A percentile compares a stretch with the other conserved stretches of the same genome.
These are phyloP conservation scores for Xanthia icteritia DNA, from an alignment of 2,888 invertebrate genomes.

Conservation along the genomic window DNA sequence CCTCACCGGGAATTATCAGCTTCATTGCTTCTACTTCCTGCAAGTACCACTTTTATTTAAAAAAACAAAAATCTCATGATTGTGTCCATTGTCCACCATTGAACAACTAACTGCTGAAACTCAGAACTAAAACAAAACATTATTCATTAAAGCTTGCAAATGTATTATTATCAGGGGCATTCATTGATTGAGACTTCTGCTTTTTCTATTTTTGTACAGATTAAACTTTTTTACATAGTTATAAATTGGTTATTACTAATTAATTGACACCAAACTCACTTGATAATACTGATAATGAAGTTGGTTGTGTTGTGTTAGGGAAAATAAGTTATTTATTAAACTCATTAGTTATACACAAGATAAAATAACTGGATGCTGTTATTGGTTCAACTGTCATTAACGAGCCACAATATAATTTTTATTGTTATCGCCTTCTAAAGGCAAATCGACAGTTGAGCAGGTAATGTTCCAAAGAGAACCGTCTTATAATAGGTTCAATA, in stretches of 20 bases:
- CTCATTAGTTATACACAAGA: background rate
- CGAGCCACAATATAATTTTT: too few species aligned
- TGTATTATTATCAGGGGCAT: background rate
- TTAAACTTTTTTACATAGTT: background rate
- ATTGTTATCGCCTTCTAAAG: too few species aligned
- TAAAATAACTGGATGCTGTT: constrained; percentile 6
- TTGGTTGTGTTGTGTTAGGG: background rate
- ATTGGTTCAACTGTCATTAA: too few species aligned
- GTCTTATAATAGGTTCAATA: background rate
- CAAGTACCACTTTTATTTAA: constrained; percentile 56
- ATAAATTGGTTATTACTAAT: background rate
- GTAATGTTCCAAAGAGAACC: background rate
- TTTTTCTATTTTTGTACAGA: background rate
- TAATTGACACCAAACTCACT: constrained; percentile 2
- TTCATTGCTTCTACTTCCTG: constrained; percentile 98
- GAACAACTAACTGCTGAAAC: background rate
- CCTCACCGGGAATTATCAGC: constrained; percentile 96
- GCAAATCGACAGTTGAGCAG: too few species aligned
- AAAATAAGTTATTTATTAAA: background rate
- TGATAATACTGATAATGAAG: constrained; percentile 13
- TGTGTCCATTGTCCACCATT: background rate
- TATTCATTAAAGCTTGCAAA: background rate
- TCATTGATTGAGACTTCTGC: background rate
- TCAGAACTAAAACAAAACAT: background rate
- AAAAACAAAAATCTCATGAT: background rate